Conservation (phyloP, 2,888 invertebrate genomes). For the Megastigmus dorsalis region DNA sequence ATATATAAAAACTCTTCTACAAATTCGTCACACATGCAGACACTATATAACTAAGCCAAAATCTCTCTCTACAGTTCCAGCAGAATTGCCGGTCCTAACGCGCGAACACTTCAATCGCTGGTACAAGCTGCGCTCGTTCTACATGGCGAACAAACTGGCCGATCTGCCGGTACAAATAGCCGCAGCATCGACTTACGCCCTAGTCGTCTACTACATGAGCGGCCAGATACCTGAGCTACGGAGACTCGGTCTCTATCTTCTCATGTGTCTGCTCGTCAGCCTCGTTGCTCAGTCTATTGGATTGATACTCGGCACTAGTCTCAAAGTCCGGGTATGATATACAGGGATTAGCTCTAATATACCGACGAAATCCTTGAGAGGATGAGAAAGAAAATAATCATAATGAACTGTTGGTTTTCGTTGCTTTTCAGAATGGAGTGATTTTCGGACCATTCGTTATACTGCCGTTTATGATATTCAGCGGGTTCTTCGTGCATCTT, state of each 20-base stretch:
- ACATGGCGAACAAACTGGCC: conserved; percentile 84
- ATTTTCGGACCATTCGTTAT: conserved; percentile 92
- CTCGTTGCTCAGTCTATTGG: conserved; percentile 92
- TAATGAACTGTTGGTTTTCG: too few relatives aligned
- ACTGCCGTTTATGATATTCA: conserved; percentile 92
- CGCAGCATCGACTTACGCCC: conserved; percentile 83
- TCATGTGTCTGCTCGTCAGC: conserved; percentile 85
- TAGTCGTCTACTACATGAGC: conserved; percentile 90
- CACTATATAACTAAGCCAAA: too few relatives aligned
- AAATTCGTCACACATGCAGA: too few relatives aligned
- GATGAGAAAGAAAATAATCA: too few relatives aligned
- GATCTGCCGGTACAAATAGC: conserved; percentile 87
- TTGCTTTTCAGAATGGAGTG: conserved; percentile 85
- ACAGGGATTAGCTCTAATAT: too few relatives aligned
- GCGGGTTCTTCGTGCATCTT: conserved; percentile 93
- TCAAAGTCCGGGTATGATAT: conserved; percentile 83
- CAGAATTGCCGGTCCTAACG: conserved; percentile 86
- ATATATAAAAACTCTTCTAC: too few relatives aligned
- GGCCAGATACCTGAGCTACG: conserved; percentile 86
- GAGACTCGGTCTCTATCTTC: conserved; percentile 83
- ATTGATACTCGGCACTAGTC: conserved; percentile 87
- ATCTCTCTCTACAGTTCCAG: conserved; percentile 80
- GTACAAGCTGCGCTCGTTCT: conserved; percentile 91
- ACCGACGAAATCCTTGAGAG: too few relatives aligned
- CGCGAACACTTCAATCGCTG: conserved; percentile 92